Conservation (phyloP, 2,888 invertebrate genomes). For the Phrixothrix hirtus region DNA sequence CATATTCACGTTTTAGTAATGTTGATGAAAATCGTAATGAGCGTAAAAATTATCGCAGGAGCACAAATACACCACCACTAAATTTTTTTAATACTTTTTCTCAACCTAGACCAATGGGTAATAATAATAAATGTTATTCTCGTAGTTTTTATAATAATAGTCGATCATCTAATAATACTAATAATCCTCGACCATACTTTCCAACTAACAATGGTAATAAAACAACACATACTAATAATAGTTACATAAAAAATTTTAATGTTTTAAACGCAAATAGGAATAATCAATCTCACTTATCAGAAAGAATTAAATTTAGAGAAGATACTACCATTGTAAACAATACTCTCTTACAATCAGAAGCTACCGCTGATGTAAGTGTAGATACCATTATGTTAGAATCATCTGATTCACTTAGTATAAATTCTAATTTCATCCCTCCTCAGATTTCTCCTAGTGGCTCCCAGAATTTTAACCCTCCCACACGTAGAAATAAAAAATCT, state of each 20-base stretch:
- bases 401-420: background rate
- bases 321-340: too few relatives aligned
- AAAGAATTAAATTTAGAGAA: too few relatives aligned
- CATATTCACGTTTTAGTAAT: slow-evolving; percentile 24
- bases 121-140: slow-evolving; percentile 1
- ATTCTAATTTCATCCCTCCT: slow-evolving; percentile 7
- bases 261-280: too few relatives aligned
- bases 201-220: too few relatives aligned
- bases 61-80: too few relatives aligned
- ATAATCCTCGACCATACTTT: too few relatives aligned
- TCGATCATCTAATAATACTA: too few relatives aligned
- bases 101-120: slow-evolving; percentile 16
- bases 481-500: slow-evolving; percentile 34
- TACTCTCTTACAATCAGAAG: too few relatives aligned
- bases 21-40: slow-evolving; percentile 33
- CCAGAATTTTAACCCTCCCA: slow-evolving; percentile 40
- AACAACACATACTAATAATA: too few relatives aligned
- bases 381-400: background rate
- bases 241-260: too few relatives aligned
- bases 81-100: too few relatives aligned
- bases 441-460: slow-evolving; percentile 20
- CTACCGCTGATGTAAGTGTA: slow-evolving; percentile 3
- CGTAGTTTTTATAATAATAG: slow-evolving; percentile 25
- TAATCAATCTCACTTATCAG: too few relatives aligned
- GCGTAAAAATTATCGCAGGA: slow-evolving; percentile 13